These are phyloP conservation scores for Ganaspis sp. DNA, from an alignment of 1,140 invertebrate species.

Conservation along the genomic window DNA sequence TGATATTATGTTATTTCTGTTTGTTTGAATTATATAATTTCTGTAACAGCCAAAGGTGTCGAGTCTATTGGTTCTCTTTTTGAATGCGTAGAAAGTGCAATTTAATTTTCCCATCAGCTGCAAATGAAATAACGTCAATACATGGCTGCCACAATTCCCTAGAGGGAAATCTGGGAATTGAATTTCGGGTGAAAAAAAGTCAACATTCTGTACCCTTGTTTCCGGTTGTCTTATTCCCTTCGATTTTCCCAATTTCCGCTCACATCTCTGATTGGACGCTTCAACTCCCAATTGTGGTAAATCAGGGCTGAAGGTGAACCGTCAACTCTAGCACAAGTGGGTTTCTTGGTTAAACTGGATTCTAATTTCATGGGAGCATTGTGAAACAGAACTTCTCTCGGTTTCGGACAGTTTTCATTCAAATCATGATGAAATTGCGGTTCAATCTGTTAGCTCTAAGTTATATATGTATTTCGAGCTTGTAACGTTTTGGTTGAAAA, in stretches of 20 bases:
- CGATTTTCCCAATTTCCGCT: conserved; percentile 47
- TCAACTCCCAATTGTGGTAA: conserved; percentile 5
- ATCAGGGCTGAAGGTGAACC: background rate
- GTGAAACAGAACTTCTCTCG: too few species aligned
- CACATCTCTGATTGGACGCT: conserved; percentile 33
- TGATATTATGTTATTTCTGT: too few species aligned
- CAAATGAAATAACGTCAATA: conserved; percentile 13
- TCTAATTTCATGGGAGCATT: background rate
- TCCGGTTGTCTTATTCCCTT: conserved; percentile 39
- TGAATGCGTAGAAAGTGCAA: background rate
- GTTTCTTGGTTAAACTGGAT: conserved; percentile 12
- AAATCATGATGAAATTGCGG: background rate
- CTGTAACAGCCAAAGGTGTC: background rate
- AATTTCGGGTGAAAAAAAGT: conserved; percentile 45
- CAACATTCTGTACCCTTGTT: conserved; percentile 38
- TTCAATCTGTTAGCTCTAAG: background rate
- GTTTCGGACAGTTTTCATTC: background rate
- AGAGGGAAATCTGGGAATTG: conserved; percentile 34
- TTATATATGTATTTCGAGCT: background rate
- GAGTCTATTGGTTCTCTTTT: background rate
- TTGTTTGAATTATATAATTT: too few species aligned
- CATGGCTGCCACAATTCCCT: conserved; percentile 3
- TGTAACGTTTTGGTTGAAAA: too few species aligned
- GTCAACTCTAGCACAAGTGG: background rate
- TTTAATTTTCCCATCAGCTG: conserved; percentile 1